Evolutionary conservation across 1,140 invertebrate genomes (phyloP), one percentile per base, ranked within the genome.

Genomic region (Diachasma alloeum): DNA sequence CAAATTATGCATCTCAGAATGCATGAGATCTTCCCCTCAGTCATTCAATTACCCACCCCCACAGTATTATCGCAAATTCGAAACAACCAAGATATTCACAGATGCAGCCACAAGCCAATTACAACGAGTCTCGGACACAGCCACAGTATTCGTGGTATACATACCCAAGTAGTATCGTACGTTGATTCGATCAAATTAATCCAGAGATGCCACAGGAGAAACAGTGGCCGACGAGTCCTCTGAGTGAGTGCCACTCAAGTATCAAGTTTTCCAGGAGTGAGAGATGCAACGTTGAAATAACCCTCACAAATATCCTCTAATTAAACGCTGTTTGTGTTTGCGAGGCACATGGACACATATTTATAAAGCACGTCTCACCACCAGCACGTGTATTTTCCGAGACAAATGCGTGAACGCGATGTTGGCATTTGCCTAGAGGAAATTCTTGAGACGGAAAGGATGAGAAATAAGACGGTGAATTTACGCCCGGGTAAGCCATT

Each of bases 271-370:
- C 59, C 59, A 24, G 24, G 24, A 24, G 19, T 26, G 59, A 26
- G 48, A 56, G 59, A 24, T 63, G 39, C 78, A 76, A 77, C 76
- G 72, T 76, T 80, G 72, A 81, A 84, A 85, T 85, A 84, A 85
- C 79, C 79, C 70, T 78, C 39, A 76, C 78, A 81, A 86, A 85
- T 84, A 84, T 84, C 76, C 81, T 79, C 80, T 84, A 85, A 85
- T 84, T 85, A 84, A 81, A 83, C 79, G 67, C 80, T 78, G 78
- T 81, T 79, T 75, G 75, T 75, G 69, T 53, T 48, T 36, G 39
- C 9, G 46, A 72, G 48, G 48, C 31, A 26, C 59, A 63, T 63
- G 59, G 13, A 63, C 24, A 24, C 24, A 63, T 63, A 63, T 63
- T 63, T 63, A 63, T 26, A 63, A 17, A 63, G 48, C 48, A n/a